Conservation (phyloP, 2,888 invertebrate genomes). For the Ormyrus rosae region DNA sequence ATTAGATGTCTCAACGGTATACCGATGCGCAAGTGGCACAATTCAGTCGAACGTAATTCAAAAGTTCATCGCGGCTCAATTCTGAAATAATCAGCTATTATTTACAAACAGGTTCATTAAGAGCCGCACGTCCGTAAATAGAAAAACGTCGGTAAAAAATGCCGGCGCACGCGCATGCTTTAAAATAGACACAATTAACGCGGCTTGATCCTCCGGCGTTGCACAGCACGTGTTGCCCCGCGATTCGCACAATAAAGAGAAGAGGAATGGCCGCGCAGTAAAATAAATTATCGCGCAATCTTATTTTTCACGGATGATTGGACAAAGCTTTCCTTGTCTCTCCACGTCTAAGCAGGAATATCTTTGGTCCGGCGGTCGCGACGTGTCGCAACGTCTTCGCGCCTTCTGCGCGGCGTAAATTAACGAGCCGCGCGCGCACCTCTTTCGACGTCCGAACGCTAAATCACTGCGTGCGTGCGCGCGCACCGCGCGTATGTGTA, state of each 20-base stretch:
- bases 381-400: constrained; percentile 35
- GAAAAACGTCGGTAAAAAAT: neutral
- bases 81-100: too few species aligned
- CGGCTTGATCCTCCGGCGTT: neutral
- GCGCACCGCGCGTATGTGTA: neutral
- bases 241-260: neutral
- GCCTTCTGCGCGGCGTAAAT: constrained; percentile 33
- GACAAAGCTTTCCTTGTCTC: constrained; percentile 4
- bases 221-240: neutral
- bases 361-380: neutral
- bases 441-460: neutral
- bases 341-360: neutral
- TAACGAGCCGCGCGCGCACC: constrained; percentile 26
- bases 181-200: constrained; percentile 14
- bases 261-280: neutral
- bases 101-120: too few species aligned
- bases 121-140: neutral
- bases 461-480: constrained; percentile 17
- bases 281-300: constrained; percentile 18
- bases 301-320: constrained; percentile 8
- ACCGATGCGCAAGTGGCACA: too few species aligned
- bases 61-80: too few species aligned
- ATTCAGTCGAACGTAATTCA: too few species aligned
- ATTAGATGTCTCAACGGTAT: too few species aligned
- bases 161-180: neutral